These are phyloP conservation scores for Bergia puertoricense DNA, from an alignment of 92 coral and sea anemone species.

Conservation along the genomic window DNA sequence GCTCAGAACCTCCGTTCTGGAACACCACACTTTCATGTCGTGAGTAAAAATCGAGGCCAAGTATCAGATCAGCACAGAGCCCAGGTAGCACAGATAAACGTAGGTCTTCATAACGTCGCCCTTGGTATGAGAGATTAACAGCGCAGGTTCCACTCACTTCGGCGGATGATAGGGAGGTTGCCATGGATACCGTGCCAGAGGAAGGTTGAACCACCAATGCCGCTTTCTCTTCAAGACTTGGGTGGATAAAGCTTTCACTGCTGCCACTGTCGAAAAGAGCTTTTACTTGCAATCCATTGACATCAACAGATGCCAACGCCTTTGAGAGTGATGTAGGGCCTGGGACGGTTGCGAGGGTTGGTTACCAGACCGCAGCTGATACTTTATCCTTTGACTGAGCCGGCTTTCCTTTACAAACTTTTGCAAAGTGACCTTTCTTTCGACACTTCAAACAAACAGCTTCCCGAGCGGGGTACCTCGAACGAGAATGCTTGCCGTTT, in stretches of 20 bases:
- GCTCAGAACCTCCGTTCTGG: constrained; percentile 42
- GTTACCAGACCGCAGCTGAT: constrained; percentile 60
- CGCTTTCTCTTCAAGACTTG: constrained; percentile 47
- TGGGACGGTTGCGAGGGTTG: constrained; percentile 56
- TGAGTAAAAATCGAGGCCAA: constrained; percentile 53
- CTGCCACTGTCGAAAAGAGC: constrained; percentile 67
- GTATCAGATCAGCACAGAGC: too few relatives aligned
- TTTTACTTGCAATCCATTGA: constrained; percentile 33
- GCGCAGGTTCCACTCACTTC: constrained; percentile 44
- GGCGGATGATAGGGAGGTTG: constrained; percentile 43
- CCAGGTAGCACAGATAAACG: constrained; percentile 42
- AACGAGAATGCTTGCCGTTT: constrained; percentile 53
- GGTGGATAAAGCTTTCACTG: constrained; percentile 63
- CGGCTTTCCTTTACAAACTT: constrained; percentile 32
- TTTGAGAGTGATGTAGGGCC: constrained; percentile 47
- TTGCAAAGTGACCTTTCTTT: constrained; percentile 38
- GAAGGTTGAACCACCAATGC: constrained; percentile 44
- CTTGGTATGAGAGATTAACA: constrained; percentile 42
- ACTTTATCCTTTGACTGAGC: constrained; percentile 18
- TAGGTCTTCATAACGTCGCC: constrained; percentile 37
- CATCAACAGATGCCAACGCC: constrained; percentile 41
- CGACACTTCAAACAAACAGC: constrained; percentile 50
- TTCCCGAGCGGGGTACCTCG: constrained; percentile 47
- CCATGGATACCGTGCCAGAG: constrained; percentile 54
- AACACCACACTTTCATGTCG: constrained; percentile 46